Conservation (phyloP, 2,113 vertebrate genomes). For the Vulpes lagopus region DNA sequence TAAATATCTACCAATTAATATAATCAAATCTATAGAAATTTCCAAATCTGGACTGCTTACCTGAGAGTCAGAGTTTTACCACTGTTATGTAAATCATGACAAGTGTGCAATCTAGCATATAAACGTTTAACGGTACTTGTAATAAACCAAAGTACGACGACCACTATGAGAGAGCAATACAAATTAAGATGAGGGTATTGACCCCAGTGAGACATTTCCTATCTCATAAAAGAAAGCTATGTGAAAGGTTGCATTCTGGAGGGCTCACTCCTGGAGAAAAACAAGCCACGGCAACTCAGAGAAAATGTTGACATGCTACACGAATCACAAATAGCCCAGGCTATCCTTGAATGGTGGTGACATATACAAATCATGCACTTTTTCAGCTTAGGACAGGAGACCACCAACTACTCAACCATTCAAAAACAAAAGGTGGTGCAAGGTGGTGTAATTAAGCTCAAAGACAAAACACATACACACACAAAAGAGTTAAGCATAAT, state of each 20-base stretch:
- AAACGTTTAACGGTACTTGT: background rate
- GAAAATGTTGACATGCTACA: background rate
- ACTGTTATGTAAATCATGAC: background rate
- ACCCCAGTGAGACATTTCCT: background rate
- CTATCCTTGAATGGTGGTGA: background rate
- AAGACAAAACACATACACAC: background rate
- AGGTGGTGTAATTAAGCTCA: background rate
- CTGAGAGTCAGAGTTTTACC: conserved; percentile 21
- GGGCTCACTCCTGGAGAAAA: background rate
- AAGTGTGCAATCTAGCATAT: background rate
- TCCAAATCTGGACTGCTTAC: conserved; percentile 19
- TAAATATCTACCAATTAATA: background rate
- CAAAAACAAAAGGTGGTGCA: background rate
- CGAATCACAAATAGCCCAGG: background rate
- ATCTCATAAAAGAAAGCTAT: background rate
- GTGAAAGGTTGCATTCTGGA: background rate
- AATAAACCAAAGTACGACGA: conserved; percentile 17
- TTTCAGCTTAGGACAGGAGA: background rate
- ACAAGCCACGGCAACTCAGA: background rate
- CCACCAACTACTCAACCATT: background rate
- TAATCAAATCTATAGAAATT: background rate
- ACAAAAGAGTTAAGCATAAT: background rate
- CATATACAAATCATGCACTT: conserved; percentile 52
- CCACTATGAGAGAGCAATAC: background rate
- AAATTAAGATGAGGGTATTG: background rate